phyloP scores from a whole-genome alignment of 37 sponge, comb jelly and placozoan species.

The Chondrilla cf. caribensis region DNA sequence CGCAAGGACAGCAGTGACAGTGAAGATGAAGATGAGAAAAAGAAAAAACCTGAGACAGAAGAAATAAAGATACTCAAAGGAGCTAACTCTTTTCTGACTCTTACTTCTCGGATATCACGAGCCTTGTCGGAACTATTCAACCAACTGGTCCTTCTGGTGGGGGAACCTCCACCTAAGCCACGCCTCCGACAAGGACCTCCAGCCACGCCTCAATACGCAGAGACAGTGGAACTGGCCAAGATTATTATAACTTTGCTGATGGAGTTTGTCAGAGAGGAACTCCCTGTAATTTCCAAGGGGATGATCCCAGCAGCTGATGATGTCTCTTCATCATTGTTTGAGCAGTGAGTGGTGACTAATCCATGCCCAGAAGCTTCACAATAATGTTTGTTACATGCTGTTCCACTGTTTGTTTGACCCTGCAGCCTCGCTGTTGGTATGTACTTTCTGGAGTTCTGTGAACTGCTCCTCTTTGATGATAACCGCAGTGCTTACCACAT shows the following conservation, averaged over 20 bases:
- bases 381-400: neutral
- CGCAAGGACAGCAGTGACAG: neutral
- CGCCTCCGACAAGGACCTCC: slow-evolving; percentile 1
- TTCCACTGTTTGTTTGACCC: neutral
- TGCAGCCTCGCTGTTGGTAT: slow-evolving; percentile 74
- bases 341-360: slow-evolving; percentile 10
- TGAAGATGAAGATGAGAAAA: neutral
- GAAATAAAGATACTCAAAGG: neutral
- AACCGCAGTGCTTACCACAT: slow-evolving; percentile 87
- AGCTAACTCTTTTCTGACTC: slow-evolving; percentile 51
- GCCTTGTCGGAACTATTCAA: slow-evolving; percentile 76
- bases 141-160: slow-evolving; percentile 53
- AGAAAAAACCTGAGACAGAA: neutral
- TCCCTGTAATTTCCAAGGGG: slow-evolving; percentile 35
- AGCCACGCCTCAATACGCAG: slow-evolving; percentile 36
- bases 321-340: neutral
- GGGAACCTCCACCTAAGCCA: slow-evolving; percentile 46
- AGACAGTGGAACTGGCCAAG: slow-evolving; percentile 49
- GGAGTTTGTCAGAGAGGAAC: slow-evolving; percentile 53
- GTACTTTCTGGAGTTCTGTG: slow-evolving; percentile 82
- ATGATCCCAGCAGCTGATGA: neutral
- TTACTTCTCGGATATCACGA: slow-evolving; percentile 65
- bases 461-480: slow-evolving; percentile 90
- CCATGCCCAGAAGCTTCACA: neutral
- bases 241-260: slow-evolving; percentile 49